These are phyloP conservation scores for Botia kubotai DNA, from an alignment of 2,797 vertebrate genomes.

Conservation along the genomic window DNA sequence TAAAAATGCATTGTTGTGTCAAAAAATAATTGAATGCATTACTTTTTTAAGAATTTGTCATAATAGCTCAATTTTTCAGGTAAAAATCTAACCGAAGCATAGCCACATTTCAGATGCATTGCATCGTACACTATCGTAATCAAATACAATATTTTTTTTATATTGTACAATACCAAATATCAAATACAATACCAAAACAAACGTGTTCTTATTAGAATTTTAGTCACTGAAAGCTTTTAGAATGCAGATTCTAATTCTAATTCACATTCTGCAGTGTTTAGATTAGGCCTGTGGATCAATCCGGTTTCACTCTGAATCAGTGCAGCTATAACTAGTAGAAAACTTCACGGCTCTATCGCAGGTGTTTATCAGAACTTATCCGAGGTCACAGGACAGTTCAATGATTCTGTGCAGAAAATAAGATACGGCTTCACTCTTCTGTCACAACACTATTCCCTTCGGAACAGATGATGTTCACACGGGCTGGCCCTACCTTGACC, in stretches of 20 bases:
- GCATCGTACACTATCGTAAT: not conserved
- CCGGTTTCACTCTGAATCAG: not conserved
- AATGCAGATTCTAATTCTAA: not conserved
- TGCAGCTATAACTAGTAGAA: not conserved
- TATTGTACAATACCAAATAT: too few species aligned
- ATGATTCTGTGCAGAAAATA: conserved; percentile 1
- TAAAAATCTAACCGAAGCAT: not conserved
- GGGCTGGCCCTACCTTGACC: not conserved
- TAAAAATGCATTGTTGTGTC: too few species aligned
- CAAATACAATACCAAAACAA: too few species aligned
- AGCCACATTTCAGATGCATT: not conserved
- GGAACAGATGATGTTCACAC: not conserved
- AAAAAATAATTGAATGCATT: too few species aligned
- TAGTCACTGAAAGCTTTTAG: not conserved
- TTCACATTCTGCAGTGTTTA: not conserved
- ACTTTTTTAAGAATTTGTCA: too few species aligned
- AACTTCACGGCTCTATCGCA: not conserved
- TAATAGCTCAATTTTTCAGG: too few species aligned
- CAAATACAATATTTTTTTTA: not conserved
- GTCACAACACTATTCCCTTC: conserved; percentile 12
- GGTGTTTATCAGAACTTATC: not conserved
- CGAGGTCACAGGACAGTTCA: not conserved
- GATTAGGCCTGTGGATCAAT: not conserved
- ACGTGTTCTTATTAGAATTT: too few species aligned
- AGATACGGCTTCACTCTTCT: not conserved